A percentile compares a stretch with the other conserved stretches of the same genome.
phyloP scores from a whole-genome alignment of 1,140 invertebrate genomes.

The Tetragonula clypearis region DNA sequence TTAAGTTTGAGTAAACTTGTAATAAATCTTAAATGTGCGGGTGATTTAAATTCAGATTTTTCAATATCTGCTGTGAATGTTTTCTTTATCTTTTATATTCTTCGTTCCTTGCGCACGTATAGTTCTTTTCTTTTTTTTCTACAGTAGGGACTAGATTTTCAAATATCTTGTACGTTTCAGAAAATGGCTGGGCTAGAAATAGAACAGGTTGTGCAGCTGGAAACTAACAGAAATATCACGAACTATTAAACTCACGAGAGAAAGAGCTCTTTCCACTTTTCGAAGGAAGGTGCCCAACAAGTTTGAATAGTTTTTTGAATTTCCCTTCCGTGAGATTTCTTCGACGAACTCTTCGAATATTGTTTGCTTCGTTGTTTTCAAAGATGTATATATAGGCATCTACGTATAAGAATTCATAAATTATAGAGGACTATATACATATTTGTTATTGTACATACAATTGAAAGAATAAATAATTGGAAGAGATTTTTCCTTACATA shows the following conservation, averaged over 20 bases:
- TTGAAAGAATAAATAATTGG: not conserved
- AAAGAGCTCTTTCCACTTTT: not conserved
- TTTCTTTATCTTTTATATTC: not conserved
- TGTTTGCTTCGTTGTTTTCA: not conserved
- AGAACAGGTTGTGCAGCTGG: conserved; percentile 42
- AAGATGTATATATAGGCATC: not conserved
- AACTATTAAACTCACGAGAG: not conserved
- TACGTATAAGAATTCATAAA: not conserved
- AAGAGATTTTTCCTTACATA: not conserved
- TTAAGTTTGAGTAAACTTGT: not conserved
- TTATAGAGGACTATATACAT: not conserved
- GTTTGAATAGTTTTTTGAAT: not conserved
- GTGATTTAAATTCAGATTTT: too few species aligned
- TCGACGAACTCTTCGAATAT: not conserved
- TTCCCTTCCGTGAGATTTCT: not conserved
- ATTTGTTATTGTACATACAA: not conserved
- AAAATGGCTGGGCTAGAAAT: conserved; percentile 3
- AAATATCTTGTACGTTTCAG: not conserved
- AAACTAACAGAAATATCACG: conserved; percentile 24
- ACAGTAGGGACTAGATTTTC: not conserved
- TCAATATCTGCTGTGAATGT: not conserved
- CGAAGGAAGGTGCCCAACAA: too few species aligned
- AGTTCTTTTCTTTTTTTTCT: not conserved
- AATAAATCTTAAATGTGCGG: not conserved
- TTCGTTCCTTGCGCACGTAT: not conserved